Evolutionary conservation across 2,888 invertebrate genomes (phyloP).

Genomic region (Hyposoter didymator): DNA sequence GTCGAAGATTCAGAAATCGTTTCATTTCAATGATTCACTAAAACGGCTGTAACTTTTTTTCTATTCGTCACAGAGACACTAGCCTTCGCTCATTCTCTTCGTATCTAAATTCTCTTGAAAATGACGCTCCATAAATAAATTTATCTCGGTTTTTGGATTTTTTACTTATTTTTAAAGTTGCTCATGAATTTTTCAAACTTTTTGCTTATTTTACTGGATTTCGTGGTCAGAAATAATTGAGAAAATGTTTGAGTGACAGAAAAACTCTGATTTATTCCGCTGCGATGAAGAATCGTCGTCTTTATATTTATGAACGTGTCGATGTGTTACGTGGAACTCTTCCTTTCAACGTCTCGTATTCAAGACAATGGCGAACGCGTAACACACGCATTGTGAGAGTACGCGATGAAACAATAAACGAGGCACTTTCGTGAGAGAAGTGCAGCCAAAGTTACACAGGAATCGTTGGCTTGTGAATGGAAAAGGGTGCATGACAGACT

Average conservation of each 20-base stretch:
- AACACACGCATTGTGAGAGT: not conserved
- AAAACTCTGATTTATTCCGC: not conserved
- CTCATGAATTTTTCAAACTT: too few relatives aligned
- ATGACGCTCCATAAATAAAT: not conserved
- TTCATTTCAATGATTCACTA: not conserved
- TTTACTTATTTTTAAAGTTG: not conserved
- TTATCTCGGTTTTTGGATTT: not conserved
- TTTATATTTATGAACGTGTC: not conserved
- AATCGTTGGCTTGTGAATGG: not conserved
- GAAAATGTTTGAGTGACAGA: not conserved
- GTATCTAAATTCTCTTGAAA: not conserved
- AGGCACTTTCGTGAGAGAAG: not conserved
- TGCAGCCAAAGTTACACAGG: not conserved
- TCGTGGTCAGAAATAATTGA: not conserved
- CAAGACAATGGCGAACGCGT: not conserved
- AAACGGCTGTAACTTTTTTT: not conserved
- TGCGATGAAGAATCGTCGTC: not conserved
- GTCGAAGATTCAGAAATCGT: not conserved
- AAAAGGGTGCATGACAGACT: conserved; percentile 4
- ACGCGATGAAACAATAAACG: conserved; percentile 6
- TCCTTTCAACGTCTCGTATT: not conserved
- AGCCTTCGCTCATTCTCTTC: not conserved
- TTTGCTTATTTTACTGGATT: too few relatives aligned
- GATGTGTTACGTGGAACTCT: not conserved
- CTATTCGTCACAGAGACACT: not conserved